Base-by-base conservation (phyloP, 1,140 invertebrate species). In the Drosophila watanabei region DNA sequence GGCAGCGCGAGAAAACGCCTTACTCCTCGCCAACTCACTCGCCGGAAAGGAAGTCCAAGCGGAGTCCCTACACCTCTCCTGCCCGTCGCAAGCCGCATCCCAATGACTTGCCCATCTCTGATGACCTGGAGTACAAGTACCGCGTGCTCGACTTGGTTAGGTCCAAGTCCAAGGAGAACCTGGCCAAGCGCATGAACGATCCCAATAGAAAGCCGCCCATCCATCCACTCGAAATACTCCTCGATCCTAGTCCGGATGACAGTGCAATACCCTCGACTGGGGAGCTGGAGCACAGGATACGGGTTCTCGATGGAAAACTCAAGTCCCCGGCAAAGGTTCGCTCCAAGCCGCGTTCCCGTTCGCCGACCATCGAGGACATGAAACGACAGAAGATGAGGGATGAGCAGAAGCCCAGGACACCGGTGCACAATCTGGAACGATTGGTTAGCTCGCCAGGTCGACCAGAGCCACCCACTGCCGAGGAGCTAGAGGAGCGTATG, bases 191-290 rank as follows among this genome's bases (percentile, higher is more conserved):
- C 10, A 84, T 78, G 54, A 51, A 37, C 13, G 90, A 90, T 62
- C 78, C 82, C 9, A 92, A 88, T 24, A 75, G 83, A 13, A 89
- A 90, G 35, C 77, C 76, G 18, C 64, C 89, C 11, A 92, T 92
- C 54, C 91, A 92, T 81, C 91, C 91, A 0, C 57, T 92, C 0
- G 91, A 92, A 76, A 91, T 92, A 89, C 58, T 92, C 11, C 86
- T 92, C 0, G 89, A 91, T 39, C 80, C 91, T 1, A 92, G 91
- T 62, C 88, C 91, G 0, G 91, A 92, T 51, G 73, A 69, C 13
- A 80, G 68, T 58, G 80, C 79, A 8, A 92, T 92, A 57, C 91
- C 91, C 16, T 82, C 91, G 24, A 92, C 91, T 0, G 91, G 91
- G 0, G 91, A 92, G 45, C 51, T 92, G 4, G 91, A 92, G 52